These are phyloP conservation scores for Melanerpes aurifrons DNA, from an alignment of 2,113 vertebrate species.

Conservation along the genomic window DNA sequence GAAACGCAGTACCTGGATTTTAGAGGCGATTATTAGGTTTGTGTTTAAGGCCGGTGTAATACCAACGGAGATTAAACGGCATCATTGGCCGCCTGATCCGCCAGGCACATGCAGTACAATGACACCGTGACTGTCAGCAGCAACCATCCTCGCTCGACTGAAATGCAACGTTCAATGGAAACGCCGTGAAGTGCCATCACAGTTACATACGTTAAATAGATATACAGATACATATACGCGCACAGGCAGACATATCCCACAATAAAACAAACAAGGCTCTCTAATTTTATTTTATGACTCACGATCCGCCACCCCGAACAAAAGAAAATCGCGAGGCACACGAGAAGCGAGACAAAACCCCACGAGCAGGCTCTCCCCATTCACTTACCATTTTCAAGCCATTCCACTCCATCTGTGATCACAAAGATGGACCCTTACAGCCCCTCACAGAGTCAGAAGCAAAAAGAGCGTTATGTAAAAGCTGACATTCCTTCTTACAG, in stretches of 20 bases:
- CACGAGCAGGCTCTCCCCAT: constrained; percentile 70
- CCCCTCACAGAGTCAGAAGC: constrained; percentile 86
- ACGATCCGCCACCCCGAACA: constrained; percentile 54
- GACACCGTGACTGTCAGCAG: constrained; percentile 78
- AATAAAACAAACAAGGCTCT: constrained; percentile 32
- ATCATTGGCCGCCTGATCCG: constrained; percentile 54
- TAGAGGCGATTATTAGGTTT: constrained; percentile 65
- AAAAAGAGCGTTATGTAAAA: constrained; percentile 89
- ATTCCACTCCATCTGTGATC: constrained; percentile 99
- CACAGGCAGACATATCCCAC: constrained; percentile 45
- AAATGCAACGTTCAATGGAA: constrained; percentile 67
- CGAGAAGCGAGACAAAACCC: constrained; percentile 55
- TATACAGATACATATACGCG: constrained; percentile 43
- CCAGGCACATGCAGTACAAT: constrained; percentile 66
- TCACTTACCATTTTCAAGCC: constrained; percentile 99
- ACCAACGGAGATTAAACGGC: constrained; percentile 66
- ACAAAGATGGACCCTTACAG: constrained; percentile 87
- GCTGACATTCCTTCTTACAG: constrained; percentile 97
- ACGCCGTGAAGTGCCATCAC: constrained; percentile 72
- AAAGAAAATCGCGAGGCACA: constrained; percentile 62
- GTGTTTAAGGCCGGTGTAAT: constrained; percentile 65
- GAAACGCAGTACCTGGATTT: constrained; percentile 71
- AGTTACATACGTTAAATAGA: constrained; percentile 58
- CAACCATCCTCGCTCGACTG: constrained; percentile 74
- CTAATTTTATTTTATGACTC: constrained; percentile 66